A percentile compares a stretch with the other conserved stretches of the same genome.
These are phyloP conservation scores for Scolopax bukidnonensis DNA, from an alignment of 2,797 vertebrate species.

Conservation along the genomic window DNA sequence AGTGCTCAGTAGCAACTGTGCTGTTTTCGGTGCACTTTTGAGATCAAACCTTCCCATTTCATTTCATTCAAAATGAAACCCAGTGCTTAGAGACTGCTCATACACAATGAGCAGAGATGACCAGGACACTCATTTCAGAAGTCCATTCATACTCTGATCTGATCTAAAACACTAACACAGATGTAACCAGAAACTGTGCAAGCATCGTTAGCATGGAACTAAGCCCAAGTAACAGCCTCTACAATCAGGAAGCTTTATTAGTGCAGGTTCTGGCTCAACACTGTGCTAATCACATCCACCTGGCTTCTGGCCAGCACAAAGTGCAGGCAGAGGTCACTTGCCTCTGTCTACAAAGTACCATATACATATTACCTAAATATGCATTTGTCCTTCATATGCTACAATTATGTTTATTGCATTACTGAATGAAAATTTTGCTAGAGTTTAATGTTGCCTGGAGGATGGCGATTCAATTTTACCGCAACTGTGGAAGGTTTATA, in stretches of 20 bases:
- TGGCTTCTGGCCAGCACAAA: conserved; percentile 40
- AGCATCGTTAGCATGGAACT: conserved; percentile 6
- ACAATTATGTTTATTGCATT: conserved; percentile 41
- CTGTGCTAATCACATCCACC: conserved; percentile 21
- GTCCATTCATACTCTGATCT: background rate
- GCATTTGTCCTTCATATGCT: conserved; percentile 25
- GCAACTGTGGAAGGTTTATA: background rate
- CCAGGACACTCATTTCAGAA: background rate
- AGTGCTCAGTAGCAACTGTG: background rate
- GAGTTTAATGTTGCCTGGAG: conserved; percentile 18
- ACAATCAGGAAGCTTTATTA: conserved; percentile 49
- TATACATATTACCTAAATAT: background rate
- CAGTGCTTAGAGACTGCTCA: background rate
- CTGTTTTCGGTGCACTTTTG: background rate
- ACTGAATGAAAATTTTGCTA: conserved; percentile 25
- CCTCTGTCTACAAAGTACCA: background rate
- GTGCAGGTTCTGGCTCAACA: conserved; percentile 21
- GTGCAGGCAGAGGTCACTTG: conserved; percentile 46
- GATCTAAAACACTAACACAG: background rate
- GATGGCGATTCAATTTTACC: background rate
- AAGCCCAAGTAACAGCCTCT: conserved; percentile 35
- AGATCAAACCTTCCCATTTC: background rate
- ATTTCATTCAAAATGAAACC: background rate
- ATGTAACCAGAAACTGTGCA: background rate
- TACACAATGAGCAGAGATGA: background rate